phyloP scores from a whole-genome alignment of 2,797 vertebrate genomes.

The Rousettus madagascariensis region DNA sequence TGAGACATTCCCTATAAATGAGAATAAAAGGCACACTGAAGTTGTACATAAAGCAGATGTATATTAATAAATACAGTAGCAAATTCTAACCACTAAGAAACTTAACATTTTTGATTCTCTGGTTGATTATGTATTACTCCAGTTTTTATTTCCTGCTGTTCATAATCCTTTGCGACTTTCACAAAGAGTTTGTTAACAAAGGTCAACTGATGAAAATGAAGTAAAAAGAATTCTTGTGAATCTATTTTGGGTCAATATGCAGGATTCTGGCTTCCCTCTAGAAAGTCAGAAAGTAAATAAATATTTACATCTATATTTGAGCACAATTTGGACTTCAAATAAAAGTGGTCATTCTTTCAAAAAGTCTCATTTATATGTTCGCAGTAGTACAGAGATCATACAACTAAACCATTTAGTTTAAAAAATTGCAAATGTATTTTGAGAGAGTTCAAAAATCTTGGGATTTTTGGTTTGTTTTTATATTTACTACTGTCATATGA shows the following conservation, averaged over 20 bases:
- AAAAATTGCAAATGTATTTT: background rate
- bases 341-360: conserved; percentile 11
- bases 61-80: background rate
- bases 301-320: background rate
- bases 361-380: background rate
- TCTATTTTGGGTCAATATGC: background rate
- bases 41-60: background rate
- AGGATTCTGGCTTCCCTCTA: background rate
- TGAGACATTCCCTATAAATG: background rate
- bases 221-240: conserved; percentile 33
- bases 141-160: background rate
- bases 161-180: background rate
- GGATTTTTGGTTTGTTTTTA: background rate
- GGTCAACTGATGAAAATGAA: background rate
- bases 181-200: background rate
- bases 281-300: conserved; percentile 18
- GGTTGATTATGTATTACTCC: background rate
- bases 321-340: background rate
- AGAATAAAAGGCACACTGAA: background rate
- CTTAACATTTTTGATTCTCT: background rate
- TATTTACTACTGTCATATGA: background rate
- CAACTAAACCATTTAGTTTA: background rate
- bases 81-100: conserved; percentile 29
- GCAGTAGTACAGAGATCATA: background rate
- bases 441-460: background rate